These are phyloP conservation scores for Cisticola juncidis DNA, from an alignment of 2,113 vertebrate species.

Conservation along the genomic window DNA sequence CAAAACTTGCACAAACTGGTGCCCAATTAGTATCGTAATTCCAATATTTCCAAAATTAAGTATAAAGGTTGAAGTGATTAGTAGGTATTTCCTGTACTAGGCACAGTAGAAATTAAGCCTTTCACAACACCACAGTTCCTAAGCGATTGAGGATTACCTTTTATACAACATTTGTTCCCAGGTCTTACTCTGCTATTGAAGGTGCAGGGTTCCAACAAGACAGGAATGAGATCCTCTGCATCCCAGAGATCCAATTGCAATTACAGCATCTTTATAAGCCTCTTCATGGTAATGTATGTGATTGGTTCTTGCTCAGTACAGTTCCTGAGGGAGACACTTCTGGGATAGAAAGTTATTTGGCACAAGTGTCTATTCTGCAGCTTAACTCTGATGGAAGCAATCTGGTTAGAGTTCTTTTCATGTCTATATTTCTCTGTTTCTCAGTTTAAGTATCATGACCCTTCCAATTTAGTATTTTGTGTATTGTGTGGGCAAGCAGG, in stretches of 20 bases:
- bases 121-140: constrained; percentile 1
- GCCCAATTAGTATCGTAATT: neutral
- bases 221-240: neutral
- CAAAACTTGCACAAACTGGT: neutral
- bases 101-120: constrained; percentile 3
- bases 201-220: neutral
- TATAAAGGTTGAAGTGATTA: constrained; percentile 34
- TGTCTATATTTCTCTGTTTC: neutral
- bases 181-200: neutral
- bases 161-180: neutral
- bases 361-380: neutral
- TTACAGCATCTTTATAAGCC: neutral
- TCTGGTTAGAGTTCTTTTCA: neutral
- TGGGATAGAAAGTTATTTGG: neutral
- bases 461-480: neutral
- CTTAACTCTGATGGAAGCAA: neutral
- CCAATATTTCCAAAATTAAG: constrained; percentile 15
- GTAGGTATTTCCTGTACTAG: constrained; percentile 18
- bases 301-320: neutral
- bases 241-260: neutral
- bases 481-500: neutral
- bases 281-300: neutral
- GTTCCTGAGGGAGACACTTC: neutral
- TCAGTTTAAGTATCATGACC: neutral
- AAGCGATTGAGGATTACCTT: constrained; percentile 9